Base-by-base conservation (phyloP, 2,888 invertebrate species). In the Pseudococcus viburni region DNA sequence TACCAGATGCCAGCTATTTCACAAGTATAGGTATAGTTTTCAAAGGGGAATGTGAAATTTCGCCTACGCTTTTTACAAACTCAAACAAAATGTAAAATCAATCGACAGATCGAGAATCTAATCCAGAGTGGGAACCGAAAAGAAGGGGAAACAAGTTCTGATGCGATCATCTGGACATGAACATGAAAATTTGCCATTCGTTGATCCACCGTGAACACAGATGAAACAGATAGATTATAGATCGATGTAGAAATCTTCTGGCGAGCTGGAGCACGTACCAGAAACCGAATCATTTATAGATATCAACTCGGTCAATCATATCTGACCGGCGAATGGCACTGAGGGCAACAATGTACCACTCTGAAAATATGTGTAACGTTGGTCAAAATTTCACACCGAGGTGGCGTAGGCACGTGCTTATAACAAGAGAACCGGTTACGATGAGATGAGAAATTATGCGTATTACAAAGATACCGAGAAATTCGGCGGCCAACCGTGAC, bases 391-490 rank as follows among this genome's bases (percentile, higher is more conserved):
- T 73, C 68, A 73, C 68, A 73, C 26, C 68, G 26, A 26, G 19
- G 33, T 80, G 80, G 39, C 39, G 80, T 39, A 42, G 80, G 80
- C 80, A 80, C 80, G 80, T 80, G 80, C 80, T 80, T 11, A 19
- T 46, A 59, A 59, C 55, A 59, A n/a, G n/a, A 11, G 17, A 80
- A 80, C 80, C 80, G 80, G 80, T 80, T 80, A 46, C 80, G 22
- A 46, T 42, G 80, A 17, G 80, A 42, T 80, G 68, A 73, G 68
- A 73, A 73, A 73, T 73, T 73, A 64, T n/a, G 6, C 12, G 12
- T 46, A 17, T 59, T 59, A 73, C 68, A 12, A 46, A 80, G 42
- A 80, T 80, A 59, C 59, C 59, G 80, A 80, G 80, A 80, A 80
- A 42, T 80, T 42, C 39, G 26, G 39, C 80, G 80, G 12, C 68